These are phyloP conservation scores for Tinea pellionella DNA, from an alignment of 2,888 invertebrate species.

Conservation along the genomic window DNA sequence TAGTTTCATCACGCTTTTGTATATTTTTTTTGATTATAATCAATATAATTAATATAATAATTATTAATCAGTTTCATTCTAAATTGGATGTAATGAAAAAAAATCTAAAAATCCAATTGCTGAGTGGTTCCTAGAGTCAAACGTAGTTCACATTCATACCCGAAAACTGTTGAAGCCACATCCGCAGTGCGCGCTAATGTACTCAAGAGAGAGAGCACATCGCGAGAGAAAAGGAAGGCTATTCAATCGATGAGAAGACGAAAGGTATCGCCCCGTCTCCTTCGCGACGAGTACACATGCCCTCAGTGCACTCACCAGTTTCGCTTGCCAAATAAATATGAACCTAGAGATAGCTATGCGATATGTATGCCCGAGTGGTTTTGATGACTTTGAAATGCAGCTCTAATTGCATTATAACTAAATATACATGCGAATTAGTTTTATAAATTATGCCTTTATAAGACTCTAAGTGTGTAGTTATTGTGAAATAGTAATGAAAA, in stretches of 20 bases:
- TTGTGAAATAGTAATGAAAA: neutral
- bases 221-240: conserved; percentile 36
- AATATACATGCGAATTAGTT: neutral
- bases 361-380: neutral
- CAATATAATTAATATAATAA: too few relatives aligned
- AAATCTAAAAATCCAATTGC: too few relatives aligned
- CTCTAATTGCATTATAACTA: neutral
- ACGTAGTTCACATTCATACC: neutral
- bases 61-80: too few relatives aligned
- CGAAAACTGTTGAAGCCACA: conserved; percentile 16
- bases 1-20: too few relatives aligned
- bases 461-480: neutral
- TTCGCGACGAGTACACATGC: conserved; percentile 40
- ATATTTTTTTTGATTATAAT: too few relatives aligned
- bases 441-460: neutral
- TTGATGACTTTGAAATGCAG: neutral
- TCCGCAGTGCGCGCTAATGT: conserved; percentile 40
- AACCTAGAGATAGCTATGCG: neutral
- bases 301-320: conserved; percentile 43
- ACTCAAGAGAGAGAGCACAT: conserved; percentile 32
- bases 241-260: conserved; percentile 48
- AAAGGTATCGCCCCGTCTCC: conserved; percentile 26
- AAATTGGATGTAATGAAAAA: too few relatives aligned
- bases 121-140: too few relatives aligned
- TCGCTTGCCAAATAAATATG: conserved; percentile 3